These are phyloP conservation scores for Campoplex nolae DNA, from an alignment of 2,888 invertebrate species.

Conservation along the genomic window DNA sequence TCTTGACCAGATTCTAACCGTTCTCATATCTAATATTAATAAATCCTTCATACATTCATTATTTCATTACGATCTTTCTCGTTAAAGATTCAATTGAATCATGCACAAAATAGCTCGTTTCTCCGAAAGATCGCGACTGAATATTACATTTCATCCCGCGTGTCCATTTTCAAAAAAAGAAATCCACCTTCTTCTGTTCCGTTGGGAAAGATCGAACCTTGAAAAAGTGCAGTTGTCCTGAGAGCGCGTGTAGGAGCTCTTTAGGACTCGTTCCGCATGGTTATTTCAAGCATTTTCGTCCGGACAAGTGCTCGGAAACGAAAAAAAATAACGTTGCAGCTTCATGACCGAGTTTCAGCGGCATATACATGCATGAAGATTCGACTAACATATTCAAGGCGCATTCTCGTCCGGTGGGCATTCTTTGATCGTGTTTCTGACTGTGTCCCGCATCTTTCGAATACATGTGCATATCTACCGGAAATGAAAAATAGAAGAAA, in stretches of 20 bases:
- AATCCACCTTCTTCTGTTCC: neutral
- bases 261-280: slow-evolving; percentile 10
- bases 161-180: neutral
- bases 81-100: neutral
- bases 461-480: neutral
- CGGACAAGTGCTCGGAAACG: slow-evolving; percentile 5
- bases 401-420: slow-evolving; percentile 48
- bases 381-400: slow-evolving; percentile 60
- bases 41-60: neutral
- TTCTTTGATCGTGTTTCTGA: slow-evolving; percentile 15
- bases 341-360: slow-evolving; percentile 55
- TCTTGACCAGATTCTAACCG: neutral
- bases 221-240: neutral
- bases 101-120: neutral
- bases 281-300: neutral
- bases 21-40: neutral
- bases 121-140: neutral
- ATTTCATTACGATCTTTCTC: neutral
- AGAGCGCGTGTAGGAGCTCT: neutral
- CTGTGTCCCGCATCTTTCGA: slow-evolving; percentile 13
- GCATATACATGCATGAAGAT: slow-evolving; percentile 46
- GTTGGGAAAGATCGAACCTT: slow-evolving; percentile 14
- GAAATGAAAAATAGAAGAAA: too few species aligned
- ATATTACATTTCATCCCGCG: neutral
- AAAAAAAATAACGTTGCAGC: slow-evolving; percentile 11